Conservation (phyloP, 2,113 vertebrate genomes). For the Paradoxurus hermaphroditus region DNA sequence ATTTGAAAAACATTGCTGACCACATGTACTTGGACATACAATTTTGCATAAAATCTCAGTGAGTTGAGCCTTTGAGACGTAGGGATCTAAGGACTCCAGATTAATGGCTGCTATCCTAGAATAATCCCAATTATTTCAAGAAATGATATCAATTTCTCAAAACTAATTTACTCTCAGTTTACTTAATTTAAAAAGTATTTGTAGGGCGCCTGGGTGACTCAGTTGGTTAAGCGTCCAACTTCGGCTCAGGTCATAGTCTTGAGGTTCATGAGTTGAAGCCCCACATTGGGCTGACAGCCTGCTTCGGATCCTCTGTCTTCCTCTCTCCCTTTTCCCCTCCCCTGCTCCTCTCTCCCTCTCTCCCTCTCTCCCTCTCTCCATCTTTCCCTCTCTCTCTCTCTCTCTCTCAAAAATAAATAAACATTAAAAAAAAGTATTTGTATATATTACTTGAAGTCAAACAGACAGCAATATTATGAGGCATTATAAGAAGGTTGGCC, state of each 20-base stretch:
- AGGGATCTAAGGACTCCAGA: not conserved
- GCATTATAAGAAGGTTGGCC: not conserved
- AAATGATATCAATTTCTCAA: constrained; percentile 36
- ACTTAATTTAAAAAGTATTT: constrained; percentile 36
- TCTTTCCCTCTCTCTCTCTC: not conserved
- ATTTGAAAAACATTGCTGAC: not conserved
- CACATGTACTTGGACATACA: not conserved
- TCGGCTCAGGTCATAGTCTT: not conserved
- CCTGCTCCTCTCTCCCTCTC: not conserved
- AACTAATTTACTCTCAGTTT: not conserved
- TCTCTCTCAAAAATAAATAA: not conserved
- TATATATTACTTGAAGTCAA: not conserved
- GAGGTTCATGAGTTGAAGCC: not conserved
- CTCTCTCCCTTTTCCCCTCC: not conserved
- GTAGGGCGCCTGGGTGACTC: not conserved
- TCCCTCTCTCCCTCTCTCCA: not conserved
- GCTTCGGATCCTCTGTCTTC: no score
- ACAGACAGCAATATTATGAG: not conserved
- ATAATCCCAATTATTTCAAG: constrained; percentile 38
- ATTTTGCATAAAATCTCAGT: constrained; percentile 1
- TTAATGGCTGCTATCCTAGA: not conserved
- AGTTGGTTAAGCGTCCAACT: not conserved
- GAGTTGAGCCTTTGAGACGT: not conserved
- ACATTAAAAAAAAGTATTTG: not conserved
- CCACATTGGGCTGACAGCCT: not conserved